Percentiles rank a stretch among this genome's conserved stretches.
Evolutionary conservation across 2,113 vertebrate genomes (phyloP).

Genomic region (Heliornis fulica): DNA sequence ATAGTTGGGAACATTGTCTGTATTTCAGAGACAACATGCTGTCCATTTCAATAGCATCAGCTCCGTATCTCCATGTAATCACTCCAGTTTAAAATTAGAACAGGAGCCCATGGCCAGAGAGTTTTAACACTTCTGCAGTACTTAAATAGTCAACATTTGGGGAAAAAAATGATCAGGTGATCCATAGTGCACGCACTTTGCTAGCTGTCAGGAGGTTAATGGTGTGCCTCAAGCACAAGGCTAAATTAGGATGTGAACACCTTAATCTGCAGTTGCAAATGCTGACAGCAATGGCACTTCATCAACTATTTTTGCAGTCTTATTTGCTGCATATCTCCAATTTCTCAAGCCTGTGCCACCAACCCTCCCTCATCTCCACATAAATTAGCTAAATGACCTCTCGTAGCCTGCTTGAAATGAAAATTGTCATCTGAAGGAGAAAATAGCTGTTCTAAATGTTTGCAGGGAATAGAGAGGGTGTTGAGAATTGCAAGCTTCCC

Average conservation of each 20-base stretch:
- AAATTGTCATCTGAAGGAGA: constrained; percentile 28
- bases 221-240: constrained; percentile 11
- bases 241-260: constrained; percentile 44
- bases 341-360: not conserved
- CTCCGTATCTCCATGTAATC: not conserved
- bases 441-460: constrained; percentile 37
- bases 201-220: constrained; percentile 56
- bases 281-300: constrained; percentile 19
- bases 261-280: constrained; percentile 55
- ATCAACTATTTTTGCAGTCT: constrained; percentile 50
- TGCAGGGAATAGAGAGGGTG: not conserved
- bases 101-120: not conserved
- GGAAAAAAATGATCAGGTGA: not conserved
- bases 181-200: not conserved
- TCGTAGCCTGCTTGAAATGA: constrained; percentile 41
- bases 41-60: not conserved
- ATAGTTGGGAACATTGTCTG: constrained; percentile 7
- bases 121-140: not conserved
- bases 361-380: constrained; percentile 12
- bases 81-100: constrained; percentile 35
- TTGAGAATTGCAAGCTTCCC: not conserved
- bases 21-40: constrained; percentile 7
- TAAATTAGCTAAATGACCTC: constrained; percentile 60
- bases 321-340: constrained; percentile 35
- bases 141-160: constrained; percentile 44